These are phyloP conservation scores for Poecilus cupreus DNA, from an alignment of 2,888 invertebrate species.

Conservation along the genomic window DNA sequence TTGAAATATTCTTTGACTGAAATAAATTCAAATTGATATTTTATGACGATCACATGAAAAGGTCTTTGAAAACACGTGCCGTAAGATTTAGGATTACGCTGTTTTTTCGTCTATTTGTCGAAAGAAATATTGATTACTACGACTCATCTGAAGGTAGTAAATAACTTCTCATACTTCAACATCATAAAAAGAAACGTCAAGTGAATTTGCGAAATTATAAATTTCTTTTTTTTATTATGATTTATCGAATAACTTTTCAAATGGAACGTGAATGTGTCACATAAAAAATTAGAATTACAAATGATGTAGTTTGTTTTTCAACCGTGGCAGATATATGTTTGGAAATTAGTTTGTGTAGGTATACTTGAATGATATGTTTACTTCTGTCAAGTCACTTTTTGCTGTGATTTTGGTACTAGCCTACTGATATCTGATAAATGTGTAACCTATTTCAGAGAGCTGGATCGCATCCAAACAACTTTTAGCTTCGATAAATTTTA, in stretches of 20 bases:
- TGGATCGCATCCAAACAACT: constrained; percentile 43
- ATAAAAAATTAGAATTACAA: not conserved
- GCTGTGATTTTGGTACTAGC: constrained; percentile 27
- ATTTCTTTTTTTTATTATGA: not conserved
- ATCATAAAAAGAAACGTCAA: not conserved
- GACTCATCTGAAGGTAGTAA: not conserved
- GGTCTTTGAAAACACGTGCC: not conserved
- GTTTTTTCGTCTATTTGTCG: not conserved
- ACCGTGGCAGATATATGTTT: not conserved
- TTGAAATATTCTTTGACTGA: not conserved
- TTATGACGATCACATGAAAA: not conserved
- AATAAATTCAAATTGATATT: not conserved
- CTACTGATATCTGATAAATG: constrained; percentile 27
- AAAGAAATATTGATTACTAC: constrained; percentile 5
- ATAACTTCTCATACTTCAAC: not conserved
- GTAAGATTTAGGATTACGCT: not conserved
- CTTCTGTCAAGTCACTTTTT: not conserved
- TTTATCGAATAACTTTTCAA: not conserved
- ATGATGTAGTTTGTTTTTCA: not conserved
- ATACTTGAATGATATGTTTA: not conserved
- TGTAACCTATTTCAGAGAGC: constrained; percentile 44
- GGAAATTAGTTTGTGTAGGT: too few species aligned
- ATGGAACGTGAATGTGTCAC: not conserved
- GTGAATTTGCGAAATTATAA: not conserved
- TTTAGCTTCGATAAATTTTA: constrained; percentile 38